Percentiles rank a stretch among this genome's conserved stretches.
phyloP scores from a whole-genome alignment of 53 echinoderm and acorn worm genomes.

The Apostichopus leukothele region DNA sequence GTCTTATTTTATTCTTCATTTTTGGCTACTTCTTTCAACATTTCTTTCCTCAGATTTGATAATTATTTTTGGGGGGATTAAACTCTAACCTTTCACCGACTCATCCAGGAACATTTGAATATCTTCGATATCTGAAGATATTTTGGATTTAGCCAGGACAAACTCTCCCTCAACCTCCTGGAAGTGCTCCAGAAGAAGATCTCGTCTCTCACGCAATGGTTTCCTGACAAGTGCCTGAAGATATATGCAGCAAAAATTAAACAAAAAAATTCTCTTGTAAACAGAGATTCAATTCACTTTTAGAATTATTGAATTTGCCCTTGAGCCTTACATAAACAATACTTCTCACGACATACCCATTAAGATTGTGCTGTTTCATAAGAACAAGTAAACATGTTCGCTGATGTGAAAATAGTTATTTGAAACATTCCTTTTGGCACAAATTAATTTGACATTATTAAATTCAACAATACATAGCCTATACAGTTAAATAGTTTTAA shows the following conservation, averaged over 20 bases:
- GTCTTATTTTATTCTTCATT: neutral
- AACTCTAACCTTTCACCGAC: conserved; percentile 85
- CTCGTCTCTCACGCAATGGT: conserved; percentile 77
- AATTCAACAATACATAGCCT: no score
- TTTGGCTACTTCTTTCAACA: neutral
- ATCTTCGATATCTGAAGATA: conserved; percentile 87
- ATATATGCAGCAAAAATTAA: neutral
- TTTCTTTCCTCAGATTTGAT: neutral
- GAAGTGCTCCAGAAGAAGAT: conserved; percentile 76
- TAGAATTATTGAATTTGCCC: neutral
- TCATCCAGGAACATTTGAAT: conserved; percentile 93
- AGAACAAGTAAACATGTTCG: no score
- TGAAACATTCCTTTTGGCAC: no score
- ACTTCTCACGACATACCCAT: no score
- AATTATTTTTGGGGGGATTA: neutral
- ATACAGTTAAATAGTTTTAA: no score
- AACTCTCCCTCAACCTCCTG: conserved; percentile 86
- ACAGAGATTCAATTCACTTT: neutral
- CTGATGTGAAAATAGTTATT: no score
- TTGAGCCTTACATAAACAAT: neutral
- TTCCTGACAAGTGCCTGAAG: conserved; percentile 79
- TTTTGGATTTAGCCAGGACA: conserved; percentile 94
- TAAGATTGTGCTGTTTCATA: no score
- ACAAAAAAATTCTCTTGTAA: neutral
- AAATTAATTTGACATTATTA: no score